These are phyloP conservation scores for Papilio polytes DNA, from an alignment of 1,140 invertebrate genomes.

Conservation along the genomic window DNA sequence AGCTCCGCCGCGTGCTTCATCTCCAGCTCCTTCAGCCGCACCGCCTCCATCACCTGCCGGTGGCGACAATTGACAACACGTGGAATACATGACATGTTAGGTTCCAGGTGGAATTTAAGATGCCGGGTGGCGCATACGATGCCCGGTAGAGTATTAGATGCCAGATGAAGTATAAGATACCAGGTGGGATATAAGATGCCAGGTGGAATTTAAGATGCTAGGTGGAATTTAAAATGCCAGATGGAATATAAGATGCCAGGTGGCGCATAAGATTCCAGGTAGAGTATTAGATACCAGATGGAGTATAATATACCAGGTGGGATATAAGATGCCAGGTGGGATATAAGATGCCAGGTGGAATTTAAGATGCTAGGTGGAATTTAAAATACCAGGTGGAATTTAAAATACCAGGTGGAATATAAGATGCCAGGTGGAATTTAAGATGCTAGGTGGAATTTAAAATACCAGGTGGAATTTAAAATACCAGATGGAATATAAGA, in stretches of 20 bases:
- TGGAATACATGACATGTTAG: not conserved
- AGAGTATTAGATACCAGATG: no score
- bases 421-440: not conserved
- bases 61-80: not conserved
- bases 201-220: not conserved
- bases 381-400: not conserved
- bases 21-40: conserved; percentile 94
- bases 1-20: conserved; percentile 97
- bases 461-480: not conserved
- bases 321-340: not conserved
- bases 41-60: conserved; percentile 91
- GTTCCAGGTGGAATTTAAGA: no score
- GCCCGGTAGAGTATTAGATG: not conserved
- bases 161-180: not conserved
- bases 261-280: no score
- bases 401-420: no score
- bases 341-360: not conserved
- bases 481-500: not conserved
- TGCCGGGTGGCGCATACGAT: not conserved
- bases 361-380: not conserved
- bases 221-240: not conserved
- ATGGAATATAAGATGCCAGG: not conserved
- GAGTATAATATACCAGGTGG: no score
- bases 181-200: not conserved
- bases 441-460: not conserved